These are phyloP conservation scores for Otocyon megalotis DNA, from an alignment of 2,113 vertebrate genomes.

Conservation along the genomic window DNA sequence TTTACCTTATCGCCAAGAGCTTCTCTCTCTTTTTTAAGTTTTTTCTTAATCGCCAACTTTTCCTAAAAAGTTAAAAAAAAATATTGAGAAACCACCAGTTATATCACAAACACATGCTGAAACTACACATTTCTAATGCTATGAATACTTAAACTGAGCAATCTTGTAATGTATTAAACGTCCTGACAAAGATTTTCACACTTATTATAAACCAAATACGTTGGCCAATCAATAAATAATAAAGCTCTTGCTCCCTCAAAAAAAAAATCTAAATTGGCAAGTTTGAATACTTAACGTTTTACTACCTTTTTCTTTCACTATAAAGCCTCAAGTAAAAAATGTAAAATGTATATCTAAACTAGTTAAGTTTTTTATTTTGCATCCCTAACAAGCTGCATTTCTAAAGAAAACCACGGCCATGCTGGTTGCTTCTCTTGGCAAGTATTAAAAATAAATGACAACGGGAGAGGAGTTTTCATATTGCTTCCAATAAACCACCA, in stretches of 20 bases:
- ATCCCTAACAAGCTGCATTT: not conserved
- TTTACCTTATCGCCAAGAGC: constrained; percentile 96
- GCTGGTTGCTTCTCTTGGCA: not conserved
- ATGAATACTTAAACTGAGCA: not conserved
- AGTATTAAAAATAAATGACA: constrained; percentile 15
- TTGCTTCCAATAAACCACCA: not conserved
- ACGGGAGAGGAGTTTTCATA: not conserved
- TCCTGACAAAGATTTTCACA: not conserved
- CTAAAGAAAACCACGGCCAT: not conserved
- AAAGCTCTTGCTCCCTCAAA: constrained; percentile 29
- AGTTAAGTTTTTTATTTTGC: not conserved
- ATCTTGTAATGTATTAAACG: not conserved
- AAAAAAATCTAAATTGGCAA: not conserved
- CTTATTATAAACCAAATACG: not conserved
- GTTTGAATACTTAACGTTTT: constrained; percentile 30
- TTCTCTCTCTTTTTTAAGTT: constrained; percentile 93
- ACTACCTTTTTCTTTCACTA: constrained; percentile 17
- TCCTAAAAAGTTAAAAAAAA: constrained; percentile 85
- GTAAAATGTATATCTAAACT: not conserved
- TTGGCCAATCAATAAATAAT: not conserved
- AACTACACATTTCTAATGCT: constrained; percentile 42
- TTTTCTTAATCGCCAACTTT: constrained; percentile 94
- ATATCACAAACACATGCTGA: constrained; percentile 26
- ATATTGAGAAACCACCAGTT: constrained; percentile 54
- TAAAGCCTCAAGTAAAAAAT: not conserved